Evolutionary conservation across 1,140 invertebrate genomes (phyloP).

Genomic region (Diabrotica undecimpunctata): DNA sequence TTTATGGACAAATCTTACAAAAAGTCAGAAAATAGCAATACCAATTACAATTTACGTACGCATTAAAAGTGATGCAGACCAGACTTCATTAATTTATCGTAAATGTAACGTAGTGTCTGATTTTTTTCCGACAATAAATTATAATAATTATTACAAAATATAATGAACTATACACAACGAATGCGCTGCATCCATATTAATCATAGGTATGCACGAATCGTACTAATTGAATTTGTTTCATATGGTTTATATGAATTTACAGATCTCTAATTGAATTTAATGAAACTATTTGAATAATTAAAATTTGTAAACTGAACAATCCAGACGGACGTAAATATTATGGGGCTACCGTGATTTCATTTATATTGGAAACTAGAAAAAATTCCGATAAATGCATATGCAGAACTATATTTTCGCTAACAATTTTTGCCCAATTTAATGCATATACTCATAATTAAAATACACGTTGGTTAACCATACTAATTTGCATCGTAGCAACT

Average conservation of each 20-base stretch:
- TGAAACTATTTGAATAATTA: constrained; percentile 3
- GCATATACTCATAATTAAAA: no score
- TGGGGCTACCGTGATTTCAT: neutral
- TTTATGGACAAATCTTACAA: no score
- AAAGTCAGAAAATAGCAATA: no score
- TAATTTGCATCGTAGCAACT: no score
- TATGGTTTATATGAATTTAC: neutral
- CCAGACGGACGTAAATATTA: neutral
- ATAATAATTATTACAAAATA: neutral
- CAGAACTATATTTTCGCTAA: no score
- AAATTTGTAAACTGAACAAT: neutral
- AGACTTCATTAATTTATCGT: no score
- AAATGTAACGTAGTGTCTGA: no score
- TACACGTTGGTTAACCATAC: no score
- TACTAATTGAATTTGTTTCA: neutral
- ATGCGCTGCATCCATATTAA: neutral
- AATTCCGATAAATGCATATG: neutral
- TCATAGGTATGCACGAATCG: neutral
- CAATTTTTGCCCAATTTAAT: no score
- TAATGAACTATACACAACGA: neutral
- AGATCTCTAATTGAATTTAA: constrained; percentile 1
- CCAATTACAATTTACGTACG: no score
- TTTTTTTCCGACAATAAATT: neutral
- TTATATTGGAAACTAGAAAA: neutral
- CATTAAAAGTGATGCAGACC: no score